phyloP scores from a whole-genome alignment of 2,113 vertebrate genomes.

The Rhynchomys soricoides region DNA sequence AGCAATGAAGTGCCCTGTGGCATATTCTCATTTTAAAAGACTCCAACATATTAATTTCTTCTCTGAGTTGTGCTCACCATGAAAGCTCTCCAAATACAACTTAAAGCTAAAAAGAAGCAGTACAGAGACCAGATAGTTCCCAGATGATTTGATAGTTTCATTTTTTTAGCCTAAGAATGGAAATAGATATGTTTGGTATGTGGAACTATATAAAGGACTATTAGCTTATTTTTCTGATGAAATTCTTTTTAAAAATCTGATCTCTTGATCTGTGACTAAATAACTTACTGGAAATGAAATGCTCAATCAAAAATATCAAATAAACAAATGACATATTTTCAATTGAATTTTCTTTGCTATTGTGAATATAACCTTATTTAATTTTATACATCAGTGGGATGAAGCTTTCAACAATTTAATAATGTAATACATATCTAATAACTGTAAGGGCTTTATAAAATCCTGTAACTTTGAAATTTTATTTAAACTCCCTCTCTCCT shows the following conservation, averaged over 20 bases:
- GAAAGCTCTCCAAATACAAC: neutral
- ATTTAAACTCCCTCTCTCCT: conserved; percentile 37
- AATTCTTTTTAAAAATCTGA: neutral
- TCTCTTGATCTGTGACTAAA: conserved; percentile 18
- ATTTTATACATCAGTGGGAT: conserved; percentile 3
- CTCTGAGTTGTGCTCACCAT: neutral
- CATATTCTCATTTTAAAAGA: conserved; percentile 28
- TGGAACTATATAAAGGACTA: neutral
- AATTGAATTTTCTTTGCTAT: neutral
- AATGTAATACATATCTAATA: neutral
- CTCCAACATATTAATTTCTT: conserved; percentile 25
- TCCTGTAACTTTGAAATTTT: neutral
- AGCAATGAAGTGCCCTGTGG: neutral
- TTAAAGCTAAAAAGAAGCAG: neutral
- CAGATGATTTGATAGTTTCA: neutral
- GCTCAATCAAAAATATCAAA: neutral
- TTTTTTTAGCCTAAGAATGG: conserved; percentile 3
- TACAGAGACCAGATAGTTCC: neutral
- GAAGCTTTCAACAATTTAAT: conserved; percentile 22
- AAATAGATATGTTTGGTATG: neutral
- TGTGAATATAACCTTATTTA: conserved; percentile 1
- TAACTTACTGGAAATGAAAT: conserved; percentile 26
- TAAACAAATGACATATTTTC: neutral
- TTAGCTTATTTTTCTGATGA: neutral
- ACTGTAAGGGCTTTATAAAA: neutral